Percentiles rank a stretch among this genome's conserved stretches.
Conservation (phyloP, 2,888 invertebrate genomes). For the Rugalucina vietnamica region DNA sequence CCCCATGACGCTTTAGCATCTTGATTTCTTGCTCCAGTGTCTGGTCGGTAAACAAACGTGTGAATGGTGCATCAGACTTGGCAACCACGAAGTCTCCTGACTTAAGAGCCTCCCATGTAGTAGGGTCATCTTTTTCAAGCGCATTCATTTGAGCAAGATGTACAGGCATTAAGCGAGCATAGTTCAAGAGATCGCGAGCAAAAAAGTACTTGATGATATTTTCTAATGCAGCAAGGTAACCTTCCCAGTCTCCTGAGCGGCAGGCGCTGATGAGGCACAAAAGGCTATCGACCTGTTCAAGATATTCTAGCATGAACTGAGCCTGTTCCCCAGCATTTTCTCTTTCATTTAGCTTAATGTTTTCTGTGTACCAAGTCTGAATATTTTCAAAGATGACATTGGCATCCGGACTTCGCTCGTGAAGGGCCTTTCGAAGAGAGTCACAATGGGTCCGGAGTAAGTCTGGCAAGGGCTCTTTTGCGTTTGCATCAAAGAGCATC, state of each 20-base stretch:
- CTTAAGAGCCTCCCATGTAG: not conserved
- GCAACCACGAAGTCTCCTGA: not conserved
- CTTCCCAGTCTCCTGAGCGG: too few relatives aligned
- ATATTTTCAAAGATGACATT: not conserved
- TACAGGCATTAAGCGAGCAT: too few relatives aligned
- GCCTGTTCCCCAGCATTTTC: not conserved
- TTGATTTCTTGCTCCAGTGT: too few relatives aligned
- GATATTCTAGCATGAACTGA: not conserved
- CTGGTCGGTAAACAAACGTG: too few relatives aligned
- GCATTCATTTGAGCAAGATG: not conserved
- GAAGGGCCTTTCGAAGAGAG: not conserved
- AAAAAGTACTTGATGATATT: constrained; percentile 7
- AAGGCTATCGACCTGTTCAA: not conserved
- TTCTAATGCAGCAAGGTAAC: too few relatives aligned
- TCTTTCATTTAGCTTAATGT: not conserved
- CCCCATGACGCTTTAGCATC: not conserved
- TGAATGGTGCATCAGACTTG: not conserved
- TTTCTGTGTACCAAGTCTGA: not conserved
- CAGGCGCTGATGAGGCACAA: not conserved
- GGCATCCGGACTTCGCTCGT: not conserved
- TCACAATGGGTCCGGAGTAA: not conserved
- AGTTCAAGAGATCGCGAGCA: not conserved
- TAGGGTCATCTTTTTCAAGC: not conserved
- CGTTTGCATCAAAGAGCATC: not conserved
- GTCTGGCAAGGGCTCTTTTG: too few relatives aligned